Evolutionary conservation across 2,113 vertebrate genomes (phyloP).

Genomic region (Gasterosteus aculeatus): DNA sequence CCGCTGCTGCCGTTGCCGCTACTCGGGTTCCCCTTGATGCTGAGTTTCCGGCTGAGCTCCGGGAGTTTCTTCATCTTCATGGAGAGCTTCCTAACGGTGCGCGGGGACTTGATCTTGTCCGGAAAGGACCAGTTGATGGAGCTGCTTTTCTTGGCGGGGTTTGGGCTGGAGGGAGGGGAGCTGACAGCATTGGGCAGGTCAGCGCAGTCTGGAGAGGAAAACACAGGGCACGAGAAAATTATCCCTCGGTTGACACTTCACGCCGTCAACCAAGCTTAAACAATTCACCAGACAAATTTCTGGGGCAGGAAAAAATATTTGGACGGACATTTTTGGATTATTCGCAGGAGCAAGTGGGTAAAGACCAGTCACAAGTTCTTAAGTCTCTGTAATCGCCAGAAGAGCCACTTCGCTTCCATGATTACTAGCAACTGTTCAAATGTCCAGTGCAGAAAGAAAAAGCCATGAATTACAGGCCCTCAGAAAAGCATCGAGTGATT

Average conservation of each 20-base stretch:
- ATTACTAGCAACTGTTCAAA: slow-evolving; percentile 31
- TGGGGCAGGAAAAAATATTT: slow-evolving; percentile 1
- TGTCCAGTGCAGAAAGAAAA: slow-evolving; percentile 34
- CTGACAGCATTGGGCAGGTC: slow-evolving; percentile 73
- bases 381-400: slow-evolving; percentile 12
- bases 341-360: slow-evolving; percentile 26
- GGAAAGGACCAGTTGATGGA: slow-evolving; percentile 97
- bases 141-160: slow-evolving; percentile 90
- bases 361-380: slow-evolving; percentile 4
- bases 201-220: slow-evolving; percentile 66
- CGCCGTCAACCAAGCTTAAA: neutral
- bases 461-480: slow-evolving; percentile 56
- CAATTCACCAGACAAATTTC: neutral
- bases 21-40: slow-evolving; percentile 86
- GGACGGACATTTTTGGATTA: slow-evolving; percentile 3
- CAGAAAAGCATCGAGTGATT: slow-evolving; percentile 50
- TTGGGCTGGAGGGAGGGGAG: slow-evolving; percentile 90
- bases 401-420: neutral
- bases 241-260: slow-evolving; percentile 9
- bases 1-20: slow-evolving; percentile 75
- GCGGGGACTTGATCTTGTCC: slow-evolving; percentile 97
- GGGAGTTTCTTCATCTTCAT: slow-evolving; percentile 99
- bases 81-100: slow-evolving; percentile 96
- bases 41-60: slow-evolving; percentile 94
- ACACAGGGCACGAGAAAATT: slow-evolving; percentile 25